Base-by-base conservation (phyloP, 2,113 vertebrate genomes). In the Apteryx mantelli region DNA sequence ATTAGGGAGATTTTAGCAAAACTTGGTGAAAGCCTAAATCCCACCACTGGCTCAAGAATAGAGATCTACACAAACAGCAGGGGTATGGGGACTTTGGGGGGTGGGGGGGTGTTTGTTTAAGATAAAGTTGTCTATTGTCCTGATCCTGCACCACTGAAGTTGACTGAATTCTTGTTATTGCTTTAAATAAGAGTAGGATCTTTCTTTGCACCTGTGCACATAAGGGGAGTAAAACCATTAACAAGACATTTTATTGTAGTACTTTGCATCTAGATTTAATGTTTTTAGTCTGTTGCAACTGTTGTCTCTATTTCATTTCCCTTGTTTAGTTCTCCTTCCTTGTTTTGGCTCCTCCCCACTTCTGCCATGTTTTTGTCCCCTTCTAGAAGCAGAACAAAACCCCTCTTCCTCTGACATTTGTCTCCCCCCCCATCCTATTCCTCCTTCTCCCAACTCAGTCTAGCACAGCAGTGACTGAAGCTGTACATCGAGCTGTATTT, bases 21-120 rank as follows among this genome's bases (percentile, higher is more conserved):
- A 92, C 64, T 79, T 34, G 65, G 66, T 86, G 89, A 89, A 92
- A 95, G 91, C 83, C 56, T 82, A 78, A 91, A 84, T 96, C 88
- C 50, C 66, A 81, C 36, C 78, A 50, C 55, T 91, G 82, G 68
- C 88, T 86, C 36, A 75, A 89, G 87, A 92, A 91, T 4, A 73
- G 68, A 91, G 50, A 73, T 44, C 82, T 83, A 64, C 34, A 78
- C 63, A 92, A 86, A 56, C 46, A 83, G 50, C 58, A 44, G 26
- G 76, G 71, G 30, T 50, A 7, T 61, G 13, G 58, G 60, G 22
- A 55, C 13, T 70, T 28, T 15, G 6, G 4, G 4, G 42, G 30
- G 18, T 30, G 44, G 38, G 22, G 9, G 60, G 56, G 76, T 78
- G n/a, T 77, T 85, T 74, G 32, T 92, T 93, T 68, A 34, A 1